phyloP scores from a whole-genome alignment of 2,888 invertebrate genomes.

The Drosophila barbarae region DNA sequence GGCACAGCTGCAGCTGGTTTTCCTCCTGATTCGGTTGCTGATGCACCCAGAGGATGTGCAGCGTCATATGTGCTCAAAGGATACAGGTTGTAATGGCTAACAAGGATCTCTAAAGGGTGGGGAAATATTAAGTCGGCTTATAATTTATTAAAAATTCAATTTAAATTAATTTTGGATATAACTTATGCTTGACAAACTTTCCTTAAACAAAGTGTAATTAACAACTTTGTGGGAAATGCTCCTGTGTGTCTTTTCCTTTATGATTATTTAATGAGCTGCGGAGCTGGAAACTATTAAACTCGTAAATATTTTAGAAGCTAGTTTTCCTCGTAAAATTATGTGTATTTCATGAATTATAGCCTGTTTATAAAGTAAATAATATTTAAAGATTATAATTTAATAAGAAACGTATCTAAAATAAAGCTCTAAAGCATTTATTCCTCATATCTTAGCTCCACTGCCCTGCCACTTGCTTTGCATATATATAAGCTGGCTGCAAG shows the following conservation, averaged over 20 bases:
- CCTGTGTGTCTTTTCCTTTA: slow-evolving; percentile 11
- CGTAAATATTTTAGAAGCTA: neutral
- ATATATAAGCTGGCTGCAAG: slow-evolving; percentile 43
- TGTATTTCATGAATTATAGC: neutral
- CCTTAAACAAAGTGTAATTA: slow-evolving; percentile 2
- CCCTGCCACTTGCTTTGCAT: slow-evolving; percentile 26
- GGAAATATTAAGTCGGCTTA: too few relatives aligned
- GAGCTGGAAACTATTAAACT: slow-evolving; percentile 2
- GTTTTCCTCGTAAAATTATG: neutral
- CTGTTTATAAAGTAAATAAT: too few relatives aligned
- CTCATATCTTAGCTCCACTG: slow-evolving; percentile 15
- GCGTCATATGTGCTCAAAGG: slow-evolving; percentile 11
- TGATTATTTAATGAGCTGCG: slow-evolving; percentile 2
- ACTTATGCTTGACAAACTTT: slow-evolving; percentile 3
- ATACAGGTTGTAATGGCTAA: slow-evolving; percentile 42
- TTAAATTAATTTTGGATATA: neutral
- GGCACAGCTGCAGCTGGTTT: slow-evolving; percentile 47
- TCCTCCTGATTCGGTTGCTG: slow-evolving; percentile 30
- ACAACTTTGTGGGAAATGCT: slow-evolving; percentile 3
- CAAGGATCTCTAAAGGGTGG: neutral
- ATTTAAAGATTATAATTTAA: too few relatives aligned
- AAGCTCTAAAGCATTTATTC: neutral
- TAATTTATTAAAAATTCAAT: neutral
- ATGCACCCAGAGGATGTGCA: slow-evolving; percentile 44
- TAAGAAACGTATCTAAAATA: neutral